Evolutionary conservation across 2,113 vertebrate species (phyloP).

Genomic region (Saguinus imperator): DNA sequence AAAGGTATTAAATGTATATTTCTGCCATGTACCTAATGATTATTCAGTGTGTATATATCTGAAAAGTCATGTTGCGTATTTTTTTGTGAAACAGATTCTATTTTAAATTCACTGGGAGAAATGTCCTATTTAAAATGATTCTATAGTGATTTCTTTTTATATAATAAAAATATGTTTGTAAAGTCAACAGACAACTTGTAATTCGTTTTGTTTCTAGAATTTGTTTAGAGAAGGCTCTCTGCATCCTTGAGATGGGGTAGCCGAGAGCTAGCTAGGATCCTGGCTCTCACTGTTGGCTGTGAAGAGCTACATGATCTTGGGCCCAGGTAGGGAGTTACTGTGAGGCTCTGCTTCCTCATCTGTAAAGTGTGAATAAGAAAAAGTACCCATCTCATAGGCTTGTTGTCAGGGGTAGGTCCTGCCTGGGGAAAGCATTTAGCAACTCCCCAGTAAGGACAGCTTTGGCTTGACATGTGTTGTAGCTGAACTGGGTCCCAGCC

Average conservation of each 20-base stretch:
- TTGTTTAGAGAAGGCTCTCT: not conserved
- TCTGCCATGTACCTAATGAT: not conserved
- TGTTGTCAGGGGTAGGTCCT: not conserved
- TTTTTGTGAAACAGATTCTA: conserved; percentile 49
- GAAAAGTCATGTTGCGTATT: conserved; percentile 43
- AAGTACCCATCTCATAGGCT: not conserved
- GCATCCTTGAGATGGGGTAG: not conserved
- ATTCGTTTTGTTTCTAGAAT: conserved; percentile 33
- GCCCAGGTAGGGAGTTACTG: not conserved
- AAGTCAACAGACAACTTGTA: not conserved
- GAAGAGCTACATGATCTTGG: not conserved
- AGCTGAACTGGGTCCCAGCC: not conserved
- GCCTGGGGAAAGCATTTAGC: not conserved
- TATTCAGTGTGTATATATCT: conserved; percentile 25
- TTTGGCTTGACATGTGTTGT: not conserved
- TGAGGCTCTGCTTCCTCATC: conserved; percentile 4
- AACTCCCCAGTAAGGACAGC: not conserved
- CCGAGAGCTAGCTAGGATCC: not conserved
- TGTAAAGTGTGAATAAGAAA: not conserved
- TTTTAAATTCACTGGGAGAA: conserved; percentile 35
- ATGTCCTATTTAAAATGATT: conserved; percentile 52
- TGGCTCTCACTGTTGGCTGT: not conserved
- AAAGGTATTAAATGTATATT: not conserved
- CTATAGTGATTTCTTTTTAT: not conserved
- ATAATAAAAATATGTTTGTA: conserved; percentile 54